These are phyloP conservation scores for Semicossyphus pulcher DNA, from an alignment of 2,113 vertebrate genomes.

Conservation along the genomic window DNA sequence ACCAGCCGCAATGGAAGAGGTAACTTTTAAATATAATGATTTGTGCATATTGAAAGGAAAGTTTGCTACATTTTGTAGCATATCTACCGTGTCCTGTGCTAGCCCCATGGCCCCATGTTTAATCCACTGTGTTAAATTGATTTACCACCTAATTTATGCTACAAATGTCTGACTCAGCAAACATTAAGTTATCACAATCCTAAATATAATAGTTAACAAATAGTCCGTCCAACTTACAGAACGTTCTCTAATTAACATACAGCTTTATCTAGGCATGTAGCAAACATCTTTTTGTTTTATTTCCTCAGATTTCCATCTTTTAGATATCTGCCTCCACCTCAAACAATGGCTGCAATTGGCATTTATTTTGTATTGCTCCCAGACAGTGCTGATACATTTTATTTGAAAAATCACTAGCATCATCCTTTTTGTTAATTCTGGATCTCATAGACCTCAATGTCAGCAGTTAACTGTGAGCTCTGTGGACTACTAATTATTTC, in stretches of 20 bases:
- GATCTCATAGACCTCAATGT: too few relatives aligned
- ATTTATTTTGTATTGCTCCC: too few relatives aligned
- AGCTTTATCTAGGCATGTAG: too few relatives aligned
- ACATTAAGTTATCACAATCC: neutral
- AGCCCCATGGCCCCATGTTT: neutral
- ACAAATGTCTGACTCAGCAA: neutral
- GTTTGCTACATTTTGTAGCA: neutral
- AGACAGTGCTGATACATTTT: too few relatives aligned
- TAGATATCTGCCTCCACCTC: neutral
- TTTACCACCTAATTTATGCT: neutral
- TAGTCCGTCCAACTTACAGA: neutral
- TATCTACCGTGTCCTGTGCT: neutral
- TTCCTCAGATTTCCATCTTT: neutral
- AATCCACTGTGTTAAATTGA: neutral
- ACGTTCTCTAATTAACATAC: neutral
- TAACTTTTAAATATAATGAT: conserved; percentile 26
- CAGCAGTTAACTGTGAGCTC: too few relatives aligned
- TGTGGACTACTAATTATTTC: too few relatives aligned
- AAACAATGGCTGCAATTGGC: neutral
- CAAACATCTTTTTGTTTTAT: neutral
- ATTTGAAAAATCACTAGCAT: too few relatives aligned
- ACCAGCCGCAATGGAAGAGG: conserved; percentile 70
- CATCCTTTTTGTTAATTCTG: too few relatives aligned
- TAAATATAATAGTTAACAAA: too few relatives aligned
- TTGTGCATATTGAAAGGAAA: neutral